Evolutionary conservation across 2,113 vertebrate species (phyloP).

Genomic region (Camelus bactrianus): DNA sequence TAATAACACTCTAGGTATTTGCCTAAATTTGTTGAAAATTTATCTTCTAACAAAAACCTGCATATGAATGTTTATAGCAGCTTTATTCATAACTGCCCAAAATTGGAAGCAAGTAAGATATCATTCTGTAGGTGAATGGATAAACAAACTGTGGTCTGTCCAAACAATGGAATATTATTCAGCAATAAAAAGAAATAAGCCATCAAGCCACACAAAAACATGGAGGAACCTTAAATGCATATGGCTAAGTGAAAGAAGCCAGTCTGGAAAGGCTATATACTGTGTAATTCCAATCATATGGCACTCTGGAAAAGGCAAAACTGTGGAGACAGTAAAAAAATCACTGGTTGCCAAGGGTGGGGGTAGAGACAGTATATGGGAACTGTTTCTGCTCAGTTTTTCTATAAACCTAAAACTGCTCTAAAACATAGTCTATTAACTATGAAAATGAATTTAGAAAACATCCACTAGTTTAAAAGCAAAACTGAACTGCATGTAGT

Average conservation of each 20-base stretch:
- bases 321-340: background rate
- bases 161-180: conserved; percentile 42
- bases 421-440: conserved; percentile 13
- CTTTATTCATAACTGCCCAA: conserved; percentile 23
- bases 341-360: background rate
- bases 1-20: background rate
- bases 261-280: background rate
- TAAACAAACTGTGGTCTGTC: conserved; percentile 21
- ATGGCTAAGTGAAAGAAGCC: conserved; percentile 46
- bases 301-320: conserved; percentile 39
- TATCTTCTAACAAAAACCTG: conserved; percentile 1
- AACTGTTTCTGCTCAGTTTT: conserved; percentile 53
- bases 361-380: background rate
- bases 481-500: background rate
- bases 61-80: background rate
- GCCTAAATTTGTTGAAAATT: conserved; percentile 8
- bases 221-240: background rate
- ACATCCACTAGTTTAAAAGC: conserved; percentile 36
- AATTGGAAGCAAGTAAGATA: conserved; percentile 39
- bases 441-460: conserved; percentile 38
- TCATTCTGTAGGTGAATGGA: conserved; percentile 6
- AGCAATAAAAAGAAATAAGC: conserved; percentile 29
- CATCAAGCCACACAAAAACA: conserved; percentile 26
- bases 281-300: background rate
- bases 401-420: background rate